Evolutionary conservation across 2,888 invertebrate genomes (phyloP).

Genomic region (Tenodera sinensis): DNA sequence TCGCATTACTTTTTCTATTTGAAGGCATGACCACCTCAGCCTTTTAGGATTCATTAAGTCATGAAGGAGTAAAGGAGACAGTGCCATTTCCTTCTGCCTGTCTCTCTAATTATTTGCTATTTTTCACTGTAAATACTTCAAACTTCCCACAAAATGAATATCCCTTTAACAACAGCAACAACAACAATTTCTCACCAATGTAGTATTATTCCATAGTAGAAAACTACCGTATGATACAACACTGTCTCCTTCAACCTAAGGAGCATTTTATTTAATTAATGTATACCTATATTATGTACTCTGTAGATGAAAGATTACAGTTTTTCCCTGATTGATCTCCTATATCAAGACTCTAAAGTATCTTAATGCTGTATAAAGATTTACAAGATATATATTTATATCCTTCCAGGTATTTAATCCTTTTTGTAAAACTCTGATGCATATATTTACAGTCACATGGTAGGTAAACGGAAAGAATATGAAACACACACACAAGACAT

Average conservation of each 20-base stretch:
- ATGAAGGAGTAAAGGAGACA: background rate
- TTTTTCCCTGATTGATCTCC: slow-evolving; percentile 23
- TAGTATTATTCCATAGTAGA: background rate
- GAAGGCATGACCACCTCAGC: slow-evolving; percentile 21
- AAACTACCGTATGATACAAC: background rate
- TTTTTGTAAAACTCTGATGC: slow-evolving; percentile 1
- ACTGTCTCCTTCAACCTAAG: slow-evolving; percentile 2
- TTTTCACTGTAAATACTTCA: background rate
- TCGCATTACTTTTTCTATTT: slow-evolving; percentile 25
- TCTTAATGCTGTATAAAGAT: slow-evolving; percentile 16
- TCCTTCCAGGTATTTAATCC: background rate
- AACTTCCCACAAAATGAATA: background rate
- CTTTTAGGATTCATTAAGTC: slow-evolving; percentile 1
- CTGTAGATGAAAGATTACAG: background rate
- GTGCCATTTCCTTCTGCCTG: background rate
- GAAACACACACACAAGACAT: background rate
- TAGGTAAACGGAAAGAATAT: slow-evolving; percentile 5
- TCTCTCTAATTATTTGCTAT: background rate
- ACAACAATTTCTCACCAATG: background rate
- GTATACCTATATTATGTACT: background rate
- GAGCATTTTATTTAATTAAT: background rate
- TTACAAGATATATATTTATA: background rate
- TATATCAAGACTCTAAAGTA: slow-evolving; percentile 10
- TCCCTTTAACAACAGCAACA: background rate
- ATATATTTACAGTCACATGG: background rate